Evolutionary conservation across 2,888 invertebrate genomes (phyloP), one percentile per base, ranked within the genome.

Genomic region (Carpatolechia fugitivella): DNA sequence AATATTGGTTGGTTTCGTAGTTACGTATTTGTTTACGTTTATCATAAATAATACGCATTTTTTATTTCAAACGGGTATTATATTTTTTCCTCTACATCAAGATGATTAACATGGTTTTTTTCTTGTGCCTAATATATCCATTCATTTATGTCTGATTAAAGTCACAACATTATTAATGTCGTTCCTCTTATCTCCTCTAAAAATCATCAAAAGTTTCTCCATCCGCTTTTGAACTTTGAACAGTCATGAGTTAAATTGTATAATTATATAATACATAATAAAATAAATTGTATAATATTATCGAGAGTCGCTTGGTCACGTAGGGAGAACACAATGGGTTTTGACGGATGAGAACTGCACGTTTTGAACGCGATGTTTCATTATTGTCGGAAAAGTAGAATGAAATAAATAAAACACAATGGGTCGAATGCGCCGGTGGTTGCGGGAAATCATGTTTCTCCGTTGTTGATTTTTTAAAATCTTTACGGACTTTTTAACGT

Each of bases 241-340:
- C 44, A 44, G 20, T 33, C n/a, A n/a, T 33, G 33, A 44, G 29
- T 44, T 3, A 20, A n/a, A 29, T 44, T 44, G 29, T 44, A 44
- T 44, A 44, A 44, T 14, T 16, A n/a, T 18, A 41, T 41, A 4
- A 20, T 11, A 41, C n/a, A 20, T 41, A 18, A 41, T n/a, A 44
- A n/a, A 24, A 29, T 44, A 44, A 44, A 44, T 44, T 44, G 44
- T 44, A 44, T 44, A 44, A 44, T 29, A 44, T 44, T 44, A 44
- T 44, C 3, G 13, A 44, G 44, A 44, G 13, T 29, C 13, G 20
- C 29, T 44, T 20, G 6, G 44, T 44, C 44, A 44, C 44, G 44
- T 44, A 11, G n/a, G 33, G 3, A 33, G 4, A n/a, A 29, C 29
- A 44, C 44, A 44, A 44, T 44, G 44, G 13, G 2, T 5, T 3